Evolutionary conservation across 2,888 invertebrate genomes (phyloP), one percentile per base, ranked within the genome.

Genomic region (Polydrusus tereticollis): DNA sequence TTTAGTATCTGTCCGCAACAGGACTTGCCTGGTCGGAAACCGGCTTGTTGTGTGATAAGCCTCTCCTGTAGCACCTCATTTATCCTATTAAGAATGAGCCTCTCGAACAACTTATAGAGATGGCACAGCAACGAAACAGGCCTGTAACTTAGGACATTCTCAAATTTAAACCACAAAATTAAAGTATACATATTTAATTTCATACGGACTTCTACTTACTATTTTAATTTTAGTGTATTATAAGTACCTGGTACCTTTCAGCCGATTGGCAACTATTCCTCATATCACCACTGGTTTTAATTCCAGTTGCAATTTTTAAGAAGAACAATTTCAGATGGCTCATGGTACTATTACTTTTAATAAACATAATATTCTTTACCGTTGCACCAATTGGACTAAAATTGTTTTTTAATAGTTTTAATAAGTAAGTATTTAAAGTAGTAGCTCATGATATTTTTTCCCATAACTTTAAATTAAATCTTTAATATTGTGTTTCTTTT

Each of bases 201-300:
- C n/a, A n/a, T n/a, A n/a, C n/a, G n/a, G n/a, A n/a, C n/a, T n/a
- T 36, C 1, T 36, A 36, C 12, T 36, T 36, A n/a, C n/a, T 36
- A 2, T 52, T 57, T 36, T 26, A 8, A n/a, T 79, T 77, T 69
- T 45, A 85, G 84, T 85, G 85, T 62, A 55, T 84, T 12, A 57
- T 75, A 2, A 83, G 82, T 57, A 80, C 83, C 0, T 85, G 85
- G 84, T 85, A 85, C 72, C 72, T 85, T 60, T 82, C 83, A 33
- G 83, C 82, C 1, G 85, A 85, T 73, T 82, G 83, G 79, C 85
- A 85, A 72, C 77, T 85, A 70, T 85, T 82, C 71, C 33, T 83
- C 2, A 26, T 83, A 29, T 79, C 84, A 5, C 84, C 84, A 1
- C 16, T 85, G 8, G 58, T 85, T 10, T 68, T 84, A 14, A 79